Percentiles rank a stretch among this genome's conserved stretches.
These are phyloP conservation scores for Machimus rusticus DNA, from an alignment of 2,888 invertebrate species.

Conservation along the genomic window DNA sequence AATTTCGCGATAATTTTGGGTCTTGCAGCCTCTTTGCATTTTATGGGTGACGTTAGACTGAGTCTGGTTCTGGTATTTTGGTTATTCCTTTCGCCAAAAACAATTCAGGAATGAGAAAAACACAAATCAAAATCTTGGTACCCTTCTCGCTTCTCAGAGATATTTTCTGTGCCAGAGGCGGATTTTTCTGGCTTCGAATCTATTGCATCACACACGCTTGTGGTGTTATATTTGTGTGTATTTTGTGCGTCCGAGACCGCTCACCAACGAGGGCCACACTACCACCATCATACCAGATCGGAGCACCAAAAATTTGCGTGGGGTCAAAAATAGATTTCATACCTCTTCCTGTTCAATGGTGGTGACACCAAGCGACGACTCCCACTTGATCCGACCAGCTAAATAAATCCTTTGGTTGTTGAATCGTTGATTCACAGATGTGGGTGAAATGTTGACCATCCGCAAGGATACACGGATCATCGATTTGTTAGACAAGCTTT, in stretches of 20 bases:
- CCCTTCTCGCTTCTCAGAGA: not conserved
- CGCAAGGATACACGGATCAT: not conserved
- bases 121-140: not conserved
- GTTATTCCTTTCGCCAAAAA: not conserved
- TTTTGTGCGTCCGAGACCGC: not conserved
- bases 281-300: not conserved
- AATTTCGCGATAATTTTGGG: not conserved
- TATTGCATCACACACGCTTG: not conserved
- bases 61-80: not conserved
- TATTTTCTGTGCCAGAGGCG: not conserved
- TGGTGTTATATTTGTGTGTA: not conserved
- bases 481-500: not conserved
- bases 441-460: not conserved
- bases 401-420: not conserved
- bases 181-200: not conserved
- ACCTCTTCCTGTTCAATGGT: not conserved
- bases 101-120: not conserved
- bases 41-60: not conserved
- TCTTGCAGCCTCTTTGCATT: not conserved
- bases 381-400: not conserved
- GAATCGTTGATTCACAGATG: not conserved
- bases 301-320: slow-evolving; percentile 1
- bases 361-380: not conserved
- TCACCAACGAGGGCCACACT: not conserved
- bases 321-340: not conserved